Percentiles rank a stretch among this genome's conserved stretches.
Evolutionary conservation across 2,888 invertebrate genomes (phyloP).

Genomic region (Palloptera scutellata): DNA sequence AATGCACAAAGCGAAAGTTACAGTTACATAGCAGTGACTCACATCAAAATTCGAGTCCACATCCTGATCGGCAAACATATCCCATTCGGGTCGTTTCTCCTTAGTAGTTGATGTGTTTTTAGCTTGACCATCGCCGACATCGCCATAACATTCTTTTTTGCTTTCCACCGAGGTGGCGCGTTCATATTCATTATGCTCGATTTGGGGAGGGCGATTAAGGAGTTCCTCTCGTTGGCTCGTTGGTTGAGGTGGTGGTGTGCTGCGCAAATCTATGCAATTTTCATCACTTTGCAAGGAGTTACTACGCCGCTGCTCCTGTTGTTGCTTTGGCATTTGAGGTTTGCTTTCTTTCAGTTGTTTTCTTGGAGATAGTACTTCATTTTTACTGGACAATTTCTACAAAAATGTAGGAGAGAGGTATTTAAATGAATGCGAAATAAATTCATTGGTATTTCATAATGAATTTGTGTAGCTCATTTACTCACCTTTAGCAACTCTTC

Average conservation of each 20-base stretch:
- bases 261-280: slow-evolving; percentile 11
- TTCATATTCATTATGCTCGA: too few species aligned
- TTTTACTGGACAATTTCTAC: slow-evolving; percentile 20
- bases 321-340: neutral
- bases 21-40: slow-evolving; percentile 62
- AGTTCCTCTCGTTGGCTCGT: neutral
- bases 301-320: slow-evolving; percentile 10
- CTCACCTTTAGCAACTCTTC: slow-evolving; percentile 85
- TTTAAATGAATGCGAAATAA: slow-evolving; percentile 29
- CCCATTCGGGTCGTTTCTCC: slow-evolving; percentile 75
- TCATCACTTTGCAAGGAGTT: neutral
- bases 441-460: too few species aligned
- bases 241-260: slow-evolving; percentile 10
- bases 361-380: neutral
- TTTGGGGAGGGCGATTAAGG: too few species aligned
- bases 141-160: slow-evolving; percentile 17
- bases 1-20: slow-evolving; percentile 23
- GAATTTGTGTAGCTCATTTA: too few species aligned
- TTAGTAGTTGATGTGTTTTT: slow-evolving; percentile 37
- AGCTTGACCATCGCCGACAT: slow-evolving; percentile 35
- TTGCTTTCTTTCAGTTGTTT: neutral
- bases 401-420: slow-evolving; percentile 41
- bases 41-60: slow-evolving; percentile 79
- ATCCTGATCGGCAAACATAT: slow-evolving; percentile 92
- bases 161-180: neutral